phyloP scores from a whole-genome alignment of 1,140 invertebrate species.

The Bombus sylvicola region DNA sequence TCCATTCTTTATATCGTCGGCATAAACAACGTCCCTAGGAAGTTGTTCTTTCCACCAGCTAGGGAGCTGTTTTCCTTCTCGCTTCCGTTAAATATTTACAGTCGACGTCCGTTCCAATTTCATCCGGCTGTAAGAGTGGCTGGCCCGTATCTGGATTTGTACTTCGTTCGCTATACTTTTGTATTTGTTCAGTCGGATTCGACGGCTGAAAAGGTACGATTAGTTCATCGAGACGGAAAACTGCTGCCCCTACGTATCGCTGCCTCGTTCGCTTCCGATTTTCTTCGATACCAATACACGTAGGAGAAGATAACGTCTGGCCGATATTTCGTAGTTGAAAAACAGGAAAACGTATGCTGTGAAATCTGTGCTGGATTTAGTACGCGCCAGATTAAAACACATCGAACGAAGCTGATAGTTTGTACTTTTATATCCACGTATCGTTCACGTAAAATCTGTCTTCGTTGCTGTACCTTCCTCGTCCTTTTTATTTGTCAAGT shows the following conservation, averaged over 20 bases:
- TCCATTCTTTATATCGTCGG: conserved; percentile 2
- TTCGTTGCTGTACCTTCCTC: no score
- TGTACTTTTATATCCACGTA: no score
- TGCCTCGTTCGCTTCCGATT: not conserved
- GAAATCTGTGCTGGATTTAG: no score
- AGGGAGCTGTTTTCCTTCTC: conserved; percentile 20
- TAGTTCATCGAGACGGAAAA: not conserved
- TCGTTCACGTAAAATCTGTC: no score
- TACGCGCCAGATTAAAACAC: no score
- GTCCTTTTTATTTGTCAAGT: no score
- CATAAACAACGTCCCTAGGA: conserved; percentile 27
- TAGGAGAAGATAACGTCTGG: not conserved
- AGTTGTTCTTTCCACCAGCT: conserved; percentile 4
- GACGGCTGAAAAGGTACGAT: conserved; percentile 25
- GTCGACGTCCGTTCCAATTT: conserved; percentile 47
- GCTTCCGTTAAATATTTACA: conserved; percentile 56
- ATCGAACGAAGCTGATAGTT: no score
- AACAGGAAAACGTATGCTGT: no score
- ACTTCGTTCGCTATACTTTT: not conserved
- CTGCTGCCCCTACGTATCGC: not conserved
- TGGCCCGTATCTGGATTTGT: not conserved
- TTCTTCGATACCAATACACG: no score
- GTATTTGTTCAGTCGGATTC: conserved; percentile 35
- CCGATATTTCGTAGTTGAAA: not conserved
- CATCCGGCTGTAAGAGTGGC: not conserved